These are phyloP conservation scores for Myotis davidii DNA, from an alignment of 2,113 vertebrate species.

Conservation along the genomic window DNA sequence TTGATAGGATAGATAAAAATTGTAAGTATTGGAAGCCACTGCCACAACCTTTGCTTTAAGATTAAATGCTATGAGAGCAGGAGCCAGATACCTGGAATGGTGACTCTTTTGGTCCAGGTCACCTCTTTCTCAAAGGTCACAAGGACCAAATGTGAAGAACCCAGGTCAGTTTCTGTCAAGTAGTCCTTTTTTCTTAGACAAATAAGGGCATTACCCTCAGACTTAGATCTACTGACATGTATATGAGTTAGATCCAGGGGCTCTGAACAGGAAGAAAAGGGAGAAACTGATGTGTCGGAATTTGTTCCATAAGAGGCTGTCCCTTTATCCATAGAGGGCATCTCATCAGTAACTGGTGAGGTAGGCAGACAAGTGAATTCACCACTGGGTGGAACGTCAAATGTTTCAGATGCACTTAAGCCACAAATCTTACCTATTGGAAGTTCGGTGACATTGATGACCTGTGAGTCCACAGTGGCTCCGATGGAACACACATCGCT, in stretches of 20 bases:
- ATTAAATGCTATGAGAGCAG: constrained; percentile 94
- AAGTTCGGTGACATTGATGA: constrained; percentile 93
- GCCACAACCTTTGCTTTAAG: constrained; percentile 88
- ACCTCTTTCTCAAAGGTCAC: constrained; percentile 93
- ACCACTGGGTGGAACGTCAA: constrained; percentile 79
- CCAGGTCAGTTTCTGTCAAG: constrained; percentile 91
- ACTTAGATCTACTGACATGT: constrained; percentile 84
- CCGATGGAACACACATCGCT: constrained; percentile 91
- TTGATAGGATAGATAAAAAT: constrained; percentile 93
- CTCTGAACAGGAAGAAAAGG: constrained; percentile 74
- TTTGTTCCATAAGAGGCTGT: constrained; percentile 82
- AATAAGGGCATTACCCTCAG: constrained; percentile 90
- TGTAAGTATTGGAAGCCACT: constrained; percentile 93
- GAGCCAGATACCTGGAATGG: constrained; percentile 95
- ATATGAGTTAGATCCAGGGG: constrained; percentile 92
- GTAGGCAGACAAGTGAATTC: constrained; percentile 53
- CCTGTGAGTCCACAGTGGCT: constrained; percentile 88
- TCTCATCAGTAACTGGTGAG: constrained; percentile 81
- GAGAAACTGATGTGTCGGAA: constrained; percentile 77
- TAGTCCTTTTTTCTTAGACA: constrained; percentile 89
- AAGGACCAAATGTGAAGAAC: constrained; percentile 94
- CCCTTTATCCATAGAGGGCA: constrained; percentile 79
- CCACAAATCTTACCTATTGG: constrained; percentile 95
- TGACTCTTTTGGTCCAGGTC: constrained; percentile 91
- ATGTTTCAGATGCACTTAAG: constrained; percentile 89